A percentile compares a stretch with the other conserved stretches of the same genome.
These are phyloP conservation scores for Muntiacus muntjak DNA, from an alignment of 2,113 vertebrate species.

Conservation along the genomic window DNA sequence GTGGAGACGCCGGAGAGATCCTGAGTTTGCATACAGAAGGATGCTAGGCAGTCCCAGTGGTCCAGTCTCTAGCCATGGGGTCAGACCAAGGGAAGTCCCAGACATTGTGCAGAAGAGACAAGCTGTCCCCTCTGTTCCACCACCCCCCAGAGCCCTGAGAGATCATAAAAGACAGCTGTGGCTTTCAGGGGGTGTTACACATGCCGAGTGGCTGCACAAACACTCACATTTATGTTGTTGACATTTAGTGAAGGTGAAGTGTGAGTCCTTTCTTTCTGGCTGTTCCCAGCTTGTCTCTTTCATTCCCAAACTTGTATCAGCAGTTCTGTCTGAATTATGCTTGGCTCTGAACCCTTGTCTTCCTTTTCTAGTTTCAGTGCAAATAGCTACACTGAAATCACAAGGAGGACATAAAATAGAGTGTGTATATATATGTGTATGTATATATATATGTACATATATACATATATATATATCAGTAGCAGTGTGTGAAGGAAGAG, in stretches of 20 bases:
- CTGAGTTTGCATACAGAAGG: neutral
- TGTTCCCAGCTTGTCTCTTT: neutral
- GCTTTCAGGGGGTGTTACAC: neutral
- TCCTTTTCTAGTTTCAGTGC: neutral
- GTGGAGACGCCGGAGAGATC: neutral
- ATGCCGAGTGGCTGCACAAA: neutral
- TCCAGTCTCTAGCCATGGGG: neutral
- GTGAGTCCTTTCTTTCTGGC: neutral
- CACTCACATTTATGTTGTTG: neutral
- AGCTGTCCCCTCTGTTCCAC: neutral
- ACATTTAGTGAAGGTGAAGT: neutral
- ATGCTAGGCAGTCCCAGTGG: accelerated
- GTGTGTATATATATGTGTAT: accelerated
- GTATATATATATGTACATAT: accelerated
- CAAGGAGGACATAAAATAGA: neutral
- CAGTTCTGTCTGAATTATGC: neutral
- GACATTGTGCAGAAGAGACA: neutral
- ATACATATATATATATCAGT: neutral
- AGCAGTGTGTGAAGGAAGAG: neutral
- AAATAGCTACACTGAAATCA: neutral
- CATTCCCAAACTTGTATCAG: neutral
- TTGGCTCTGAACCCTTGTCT: neutral
- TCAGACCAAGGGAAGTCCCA: neutral
- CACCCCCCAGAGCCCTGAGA: neutral
- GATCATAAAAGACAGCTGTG: neutral